Percentiles rank a stretch among this genome's conserved stretches.
phyloP scores from a whole-genome alignment of 2,113 vertebrate genomes.

The Mastomys coucha region DNA sequence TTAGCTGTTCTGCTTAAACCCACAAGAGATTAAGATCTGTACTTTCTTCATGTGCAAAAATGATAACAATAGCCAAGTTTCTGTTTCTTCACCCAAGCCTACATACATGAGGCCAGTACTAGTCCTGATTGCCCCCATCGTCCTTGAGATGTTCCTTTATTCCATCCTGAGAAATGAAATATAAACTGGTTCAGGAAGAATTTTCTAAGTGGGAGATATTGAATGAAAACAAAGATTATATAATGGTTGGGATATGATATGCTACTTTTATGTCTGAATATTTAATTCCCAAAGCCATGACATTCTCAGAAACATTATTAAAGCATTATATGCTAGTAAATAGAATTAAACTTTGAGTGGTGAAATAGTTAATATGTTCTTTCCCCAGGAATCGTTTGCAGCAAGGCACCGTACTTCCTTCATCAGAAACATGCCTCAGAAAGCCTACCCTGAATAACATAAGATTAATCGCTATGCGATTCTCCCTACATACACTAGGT shows the following conservation, averaged over 20 bases:
- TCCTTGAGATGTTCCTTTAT: conserved; percentile 13
- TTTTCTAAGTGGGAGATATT: conserved; percentile 9
- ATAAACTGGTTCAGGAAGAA: neutral
- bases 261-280: conserved; percentile 30
- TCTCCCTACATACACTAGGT: neutral
- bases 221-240: conserved; percentile 1
- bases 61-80: neutral
- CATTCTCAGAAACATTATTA: conserved; percentile 11
- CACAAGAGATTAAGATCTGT: neutral
- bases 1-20: conserved; percentile 9
- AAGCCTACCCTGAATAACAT: conserved; percentile 11
- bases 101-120: neutral
- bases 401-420: neutral
- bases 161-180: neutral
- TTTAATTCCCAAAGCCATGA: conserved; percentile 4
- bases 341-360: neutral
- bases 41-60: neutral
- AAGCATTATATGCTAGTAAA: neutral
- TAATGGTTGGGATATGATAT: neutral
- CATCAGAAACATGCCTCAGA: conserved; percentile 27
- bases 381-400: neutral
- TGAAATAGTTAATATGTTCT: conserved; percentile 31
- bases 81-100: neutral
- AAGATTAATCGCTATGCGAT: conserved; percentile 43
- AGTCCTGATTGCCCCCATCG: neutral